Conservation (phyloP, 2,113 vertebrate genomes). For the Oryzias javanicus region DNA sequence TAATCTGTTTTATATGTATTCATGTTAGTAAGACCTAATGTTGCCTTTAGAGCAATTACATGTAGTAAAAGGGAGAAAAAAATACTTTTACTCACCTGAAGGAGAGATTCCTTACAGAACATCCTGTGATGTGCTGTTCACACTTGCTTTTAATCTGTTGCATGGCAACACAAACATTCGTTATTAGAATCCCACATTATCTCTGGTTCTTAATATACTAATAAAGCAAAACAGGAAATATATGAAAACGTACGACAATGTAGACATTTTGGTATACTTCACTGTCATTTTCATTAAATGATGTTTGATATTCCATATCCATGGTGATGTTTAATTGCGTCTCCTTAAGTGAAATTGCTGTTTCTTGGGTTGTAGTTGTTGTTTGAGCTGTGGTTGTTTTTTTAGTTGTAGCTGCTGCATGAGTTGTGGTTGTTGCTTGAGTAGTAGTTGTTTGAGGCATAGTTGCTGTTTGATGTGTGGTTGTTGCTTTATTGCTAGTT, state of each 20-base stretch:
- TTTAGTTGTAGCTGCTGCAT: background rate
- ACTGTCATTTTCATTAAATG: background rate
- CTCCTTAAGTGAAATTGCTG: background rate
- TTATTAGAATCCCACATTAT: no score
- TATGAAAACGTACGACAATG: conserved; percentile 2
- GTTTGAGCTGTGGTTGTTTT: background rate
- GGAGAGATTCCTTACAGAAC: accelerated
- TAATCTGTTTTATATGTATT: no score
- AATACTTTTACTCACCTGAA: conserved; percentile 25
- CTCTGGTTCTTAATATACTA: background rate
- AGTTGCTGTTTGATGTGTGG: background rate
- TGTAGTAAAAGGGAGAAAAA: background rate
- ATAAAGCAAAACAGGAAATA: background rate
- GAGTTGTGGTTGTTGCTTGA: background rate
- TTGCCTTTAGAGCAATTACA: no score
- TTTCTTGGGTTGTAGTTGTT: background rate
- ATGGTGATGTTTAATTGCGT: background rate
- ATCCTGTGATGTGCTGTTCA: accelerated
- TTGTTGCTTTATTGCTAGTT: background rate
- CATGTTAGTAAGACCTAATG: no score
- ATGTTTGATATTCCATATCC: accelerated
- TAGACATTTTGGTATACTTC: accelerated
- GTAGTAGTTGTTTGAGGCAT: background rate
- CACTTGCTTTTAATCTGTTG: conserved; percentile 20
- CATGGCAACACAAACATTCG: background rate